These are phyloP conservation scores for Chionomys nivalis DNA, from an alignment of 2,113 vertebrate species.

Conservation along the genomic window DNA sequence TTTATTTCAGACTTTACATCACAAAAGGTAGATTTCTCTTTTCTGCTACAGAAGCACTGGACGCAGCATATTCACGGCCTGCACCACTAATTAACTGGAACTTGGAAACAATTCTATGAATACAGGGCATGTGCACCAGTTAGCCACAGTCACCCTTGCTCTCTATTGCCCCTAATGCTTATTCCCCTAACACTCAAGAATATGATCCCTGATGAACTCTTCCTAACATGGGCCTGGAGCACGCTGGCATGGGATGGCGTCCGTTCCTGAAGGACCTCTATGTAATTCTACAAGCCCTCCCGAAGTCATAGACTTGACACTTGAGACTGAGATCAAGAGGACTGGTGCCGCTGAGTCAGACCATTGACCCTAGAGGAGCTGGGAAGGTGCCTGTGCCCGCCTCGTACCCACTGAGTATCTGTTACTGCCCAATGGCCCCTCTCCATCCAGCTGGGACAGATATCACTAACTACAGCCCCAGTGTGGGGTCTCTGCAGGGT, in stretches of 20 bases:
- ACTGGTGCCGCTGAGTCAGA: not conserved
- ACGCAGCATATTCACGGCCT: not conserved
- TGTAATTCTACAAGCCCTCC: not conserved
- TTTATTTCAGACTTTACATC: not conserved
- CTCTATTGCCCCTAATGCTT: not conserved
- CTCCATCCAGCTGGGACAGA: not conserved
- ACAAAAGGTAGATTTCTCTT: not conserved
- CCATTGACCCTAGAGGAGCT: not conserved
- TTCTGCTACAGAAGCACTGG: not conserved
- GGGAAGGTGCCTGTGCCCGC: not conserved
- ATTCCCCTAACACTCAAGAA: not conserved
- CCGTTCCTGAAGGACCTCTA: not conserved
- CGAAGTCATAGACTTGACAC: not conserved
- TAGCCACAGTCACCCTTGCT: not conserved
- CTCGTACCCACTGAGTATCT: not conserved
- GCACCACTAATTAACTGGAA: not conserved
- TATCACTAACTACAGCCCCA: not conserved
- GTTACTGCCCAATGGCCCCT: not conserved
- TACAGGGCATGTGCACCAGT: fast-evolving
- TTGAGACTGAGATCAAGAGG: not conserved
- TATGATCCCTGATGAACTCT: not conserved
- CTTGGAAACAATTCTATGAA: fast-evolving
- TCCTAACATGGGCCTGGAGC: not conserved
- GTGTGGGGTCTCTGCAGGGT: fast-evolving
- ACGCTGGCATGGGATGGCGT: not conserved